Base-by-base conservation (phyloP, 1,140 invertebrate genomes). In the Drosophila repletoides region DNA sequence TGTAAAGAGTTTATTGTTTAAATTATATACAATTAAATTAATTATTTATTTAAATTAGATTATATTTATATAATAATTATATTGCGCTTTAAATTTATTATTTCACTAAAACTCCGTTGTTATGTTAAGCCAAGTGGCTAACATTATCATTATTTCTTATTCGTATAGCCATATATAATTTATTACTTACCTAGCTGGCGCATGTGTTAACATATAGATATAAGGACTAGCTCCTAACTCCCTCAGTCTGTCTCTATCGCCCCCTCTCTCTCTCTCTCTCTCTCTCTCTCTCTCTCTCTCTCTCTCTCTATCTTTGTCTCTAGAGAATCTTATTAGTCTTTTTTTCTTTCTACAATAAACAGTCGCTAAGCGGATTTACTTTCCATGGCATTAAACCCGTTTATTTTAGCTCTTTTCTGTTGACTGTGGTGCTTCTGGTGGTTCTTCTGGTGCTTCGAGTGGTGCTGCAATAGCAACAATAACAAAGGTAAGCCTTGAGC, bases 361-460 rank as follows among this genome's bases (percentile, higher is more conserved):
- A 6, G 29, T 34, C 38, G 26, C 49, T 69, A 64, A 64, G 66
- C 66, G 66, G 66, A 67, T 67, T 67, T 67, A 45, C 36, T 19
- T 48, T 65, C 6, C 40, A n/a, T 21, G 46, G 29, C 45, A 45
- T 52, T 31, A 61, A 67, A 67, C 64, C 38, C 56, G 64, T 67
- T 67, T 61, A 15, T 41, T 48, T 10, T 29, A 19, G 14, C 24
- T n/a, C n/a, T n/a, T n/a, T n/a, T n/a, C 17, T 12, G 14, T 29
- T 46, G 14, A 24, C 28, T 31, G 14, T 19, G 14, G 26, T 19
- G 49, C 24, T 34, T 1, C 14, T 22, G 17, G 5, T 26, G 21
- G 2, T 22, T 15, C 7, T 14, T n/a, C 1, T 49, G 26, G 15
- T 19, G 38, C 15, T 14, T 15, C 15, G 10, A 29, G 2, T 28